phyloP scores from a whole-genome alignment of 2,797 vertebrate genomes.

The Sandelia bainsii region DNA sequence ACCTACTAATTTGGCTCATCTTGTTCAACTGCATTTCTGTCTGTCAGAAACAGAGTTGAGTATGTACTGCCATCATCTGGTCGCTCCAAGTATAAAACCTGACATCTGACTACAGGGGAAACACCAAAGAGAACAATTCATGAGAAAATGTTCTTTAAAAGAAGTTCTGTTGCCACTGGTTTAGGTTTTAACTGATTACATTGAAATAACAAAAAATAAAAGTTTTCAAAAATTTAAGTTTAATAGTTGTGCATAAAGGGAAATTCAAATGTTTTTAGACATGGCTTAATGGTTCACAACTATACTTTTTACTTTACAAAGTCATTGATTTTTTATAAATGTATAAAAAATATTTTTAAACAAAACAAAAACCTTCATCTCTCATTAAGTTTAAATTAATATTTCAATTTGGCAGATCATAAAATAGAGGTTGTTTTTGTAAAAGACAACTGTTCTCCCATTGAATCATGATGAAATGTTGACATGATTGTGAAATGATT shows the following conservation, averaged over 20 bases:
- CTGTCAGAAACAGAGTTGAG: not conserved
- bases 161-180: not conserved
- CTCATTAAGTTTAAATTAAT: constrained; percentile 62
- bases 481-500: constrained; percentile 29
- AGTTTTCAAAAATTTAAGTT: constrained; percentile 48
- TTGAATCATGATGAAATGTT: not conserved
- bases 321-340: constrained; percentile 36
- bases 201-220: constrained; percentile 6
- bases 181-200: not conserved
- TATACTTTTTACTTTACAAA: constrained; percentile 45
- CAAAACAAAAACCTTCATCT: constrained; percentile 75
- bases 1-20: constrained; percentile 1
- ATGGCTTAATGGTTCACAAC: constrained; percentile 54
- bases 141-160: too few relatives aligned
- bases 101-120: not conserved
- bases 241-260: constrained; percentile 59
- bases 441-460: constrained; percentile 3
- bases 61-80: constrained; percentile 73
- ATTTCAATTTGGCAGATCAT: constrained; percentile 44
- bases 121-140: too few relatives aligned
- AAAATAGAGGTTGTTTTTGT: constrained; percentile 10
- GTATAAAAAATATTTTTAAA: constrained; percentile 63
- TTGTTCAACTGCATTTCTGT: not conserved
- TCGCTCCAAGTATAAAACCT: constrained; percentile 8
- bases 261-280: constrained; percentile 46